Evolutionary conservation across 2,113 vertebrate genomes (phyloP).

Genomic region (Cyprinus carpio): DNA sequence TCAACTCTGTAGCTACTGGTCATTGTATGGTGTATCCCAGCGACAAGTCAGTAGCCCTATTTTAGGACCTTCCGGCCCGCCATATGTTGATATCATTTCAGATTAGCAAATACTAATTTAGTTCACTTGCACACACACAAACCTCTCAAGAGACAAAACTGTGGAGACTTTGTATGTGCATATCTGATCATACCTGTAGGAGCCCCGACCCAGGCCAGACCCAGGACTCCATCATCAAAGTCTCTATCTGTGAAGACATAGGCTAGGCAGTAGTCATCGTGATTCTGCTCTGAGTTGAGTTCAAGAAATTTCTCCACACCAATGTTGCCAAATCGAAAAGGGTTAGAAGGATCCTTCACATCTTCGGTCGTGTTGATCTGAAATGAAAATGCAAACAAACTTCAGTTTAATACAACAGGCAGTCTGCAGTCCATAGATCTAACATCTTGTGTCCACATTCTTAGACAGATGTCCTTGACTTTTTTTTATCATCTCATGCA

Average conservation of each 20-base stretch:
- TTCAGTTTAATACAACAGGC: slow-evolving; percentile 18
- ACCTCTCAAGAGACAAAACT: not conserved
- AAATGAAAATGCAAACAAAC: slow-evolving; percentile 11
- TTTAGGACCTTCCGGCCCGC: too few relatives aligned
- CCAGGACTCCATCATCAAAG: slow-evolving; percentile 97
- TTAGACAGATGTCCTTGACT: not conserved
- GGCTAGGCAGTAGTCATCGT: slow-evolving; percentile 96
- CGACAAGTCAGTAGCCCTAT: too few relatives aligned
- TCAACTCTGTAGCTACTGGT: too few relatives aligned
- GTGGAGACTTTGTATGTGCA: slow-evolving; percentile 3
- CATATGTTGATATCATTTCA: slow-evolving; percentile 50
- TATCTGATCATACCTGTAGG: slow-evolving; percentile 84
- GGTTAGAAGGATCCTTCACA: slow-evolving; percentile 86
- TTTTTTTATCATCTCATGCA: not conserved
- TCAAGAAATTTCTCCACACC: slow-evolving; percentile 98
- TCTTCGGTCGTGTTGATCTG: slow-evolving; percentile 94
- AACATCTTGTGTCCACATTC: not conserved
- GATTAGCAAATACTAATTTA: slow-evolving; percentile 25
- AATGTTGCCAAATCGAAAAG: slow-evolving; percentile 96
- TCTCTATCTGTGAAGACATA: slow-evolving; percentile 98
- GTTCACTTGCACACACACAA: not conserved
- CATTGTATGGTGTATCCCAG: too few relatives aligned
- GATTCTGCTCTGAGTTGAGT: slow-evolving; percentile 97
- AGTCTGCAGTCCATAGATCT: too few relatives aligned
- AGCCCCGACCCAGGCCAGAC: slow-evolving; percentile 97